Evolutionary conservation across 2,113 vertebrate genomes (phyloP).

Genomic region (Todiramphus saurophagus): DNA sequence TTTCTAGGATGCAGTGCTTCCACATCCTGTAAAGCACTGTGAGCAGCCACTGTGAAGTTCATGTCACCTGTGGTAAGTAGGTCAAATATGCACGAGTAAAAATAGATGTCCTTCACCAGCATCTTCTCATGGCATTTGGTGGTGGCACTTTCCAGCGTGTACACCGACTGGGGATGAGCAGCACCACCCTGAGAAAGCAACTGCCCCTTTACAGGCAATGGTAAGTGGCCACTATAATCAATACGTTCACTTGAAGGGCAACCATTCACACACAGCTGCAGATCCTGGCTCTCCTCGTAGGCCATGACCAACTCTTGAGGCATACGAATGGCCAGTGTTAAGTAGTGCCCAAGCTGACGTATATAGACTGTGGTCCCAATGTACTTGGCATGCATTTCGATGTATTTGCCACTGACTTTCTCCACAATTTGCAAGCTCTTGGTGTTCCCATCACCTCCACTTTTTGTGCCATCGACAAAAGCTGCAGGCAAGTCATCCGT

Average conservation of each 20-base stretch:
- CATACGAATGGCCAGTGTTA: conserved; percentile 91
- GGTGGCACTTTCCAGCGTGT: conserved; percentile 83
- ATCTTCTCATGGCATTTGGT: conserved; percentile 88
- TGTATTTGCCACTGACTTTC: conserved; percentile 80
- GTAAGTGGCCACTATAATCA: conserved; percentile 79
- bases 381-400: conserved; percentile 91
- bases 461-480: conserved; percentile 92
- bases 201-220: conserved; percentile 63
- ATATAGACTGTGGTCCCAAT: conserved; percentile 90
- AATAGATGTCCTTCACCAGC: conserved; percentile 91
- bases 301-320: conserved; percentile 86
- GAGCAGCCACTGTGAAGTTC: conserved; percentile 91
- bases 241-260: conserved; percentile 90
- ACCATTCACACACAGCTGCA: conserved; percentile 94
- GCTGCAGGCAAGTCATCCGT: conserved; percentile 92
- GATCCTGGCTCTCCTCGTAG: conserved; percentile 89
- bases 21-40: conserved; percentile 91
- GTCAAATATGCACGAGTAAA: conserved; percentile 94
- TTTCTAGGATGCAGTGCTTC: conserved; percentile 87
- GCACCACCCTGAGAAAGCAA: conserved; percentile 16
- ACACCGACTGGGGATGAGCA: conserved; percentile 39
- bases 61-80: conserved; percentile 93
- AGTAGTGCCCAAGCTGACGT: conserved; percentile 89
- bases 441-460: conserved; percentile 74
- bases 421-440: conserved; percentile 89